Base-by-base conservation (phyloP, 2,113 vertebrate genomes). In the Stercorarius parasiticus region DNA sequence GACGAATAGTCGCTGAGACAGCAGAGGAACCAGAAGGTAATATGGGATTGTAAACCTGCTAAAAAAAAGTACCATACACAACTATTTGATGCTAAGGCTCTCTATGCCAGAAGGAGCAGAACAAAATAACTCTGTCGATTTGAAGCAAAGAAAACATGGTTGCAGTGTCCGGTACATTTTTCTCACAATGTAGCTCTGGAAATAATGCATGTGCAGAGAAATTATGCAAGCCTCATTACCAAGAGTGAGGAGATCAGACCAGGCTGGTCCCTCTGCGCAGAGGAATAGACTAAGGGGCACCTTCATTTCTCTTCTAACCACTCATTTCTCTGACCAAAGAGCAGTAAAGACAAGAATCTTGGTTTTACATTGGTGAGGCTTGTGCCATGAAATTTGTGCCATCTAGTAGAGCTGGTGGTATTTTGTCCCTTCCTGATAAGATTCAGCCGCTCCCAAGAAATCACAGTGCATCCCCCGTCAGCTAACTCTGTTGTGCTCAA, bases 11-110 rank as follows among this genome's bases (percentile, higher is more conserved):
- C 67, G 76, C 74, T 71, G 74, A 92, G 74, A 76, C 1, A 0
- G 81, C 90, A 95, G 85, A 95, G 45, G 70, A 90, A 72, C 43
- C 38, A 82, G 23, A 85, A 94, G 42, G 62, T 84, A 67, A 55
- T 47, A 23, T 16, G 29, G 42, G 61, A 58, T 23, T 87, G 42
- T 95, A 85, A 91, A 87, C 38, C 61, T 59, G 19, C n/a, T 74
- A 3, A 34, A 59, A 55, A 74, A 53, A 32, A 42, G 10, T 7
- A 18, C 10, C 40, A 38, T 5, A 11, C 20, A 52, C 13, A 74
- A 18, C 17, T n/a, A 47, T 22, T 62, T 69, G n/a, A 34, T 73
- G 7, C 2, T 6, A 52, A 11, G 25, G 11, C 1, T 49, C 9
- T 62, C 36, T 49, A 5, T 47, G 14, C 26, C 47, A 76, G 49